phyloP scores from a whole-genome alignment of 2,888 invertebrate species.

The Tillus elongatus region DNA sequence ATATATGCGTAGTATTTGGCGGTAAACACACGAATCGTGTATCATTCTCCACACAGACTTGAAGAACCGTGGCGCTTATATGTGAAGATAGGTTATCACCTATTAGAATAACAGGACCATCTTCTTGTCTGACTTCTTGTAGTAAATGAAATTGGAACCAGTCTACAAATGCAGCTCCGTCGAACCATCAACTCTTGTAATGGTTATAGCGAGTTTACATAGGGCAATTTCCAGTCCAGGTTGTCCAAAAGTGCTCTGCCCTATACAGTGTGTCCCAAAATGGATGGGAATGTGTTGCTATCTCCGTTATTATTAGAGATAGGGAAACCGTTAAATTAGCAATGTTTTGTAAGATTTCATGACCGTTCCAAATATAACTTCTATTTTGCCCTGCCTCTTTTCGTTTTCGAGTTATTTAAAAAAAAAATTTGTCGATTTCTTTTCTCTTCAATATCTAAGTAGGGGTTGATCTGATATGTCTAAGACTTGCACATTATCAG shows the following conservation, averaged over 20 bases:
- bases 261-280: too few relatives aligned
- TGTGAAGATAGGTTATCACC: slow-evolving; percentile 30
- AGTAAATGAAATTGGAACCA: slow-evolving; percentile 24
- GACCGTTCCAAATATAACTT: too few relatives aligned
- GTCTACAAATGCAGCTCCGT: slow-evolving; percentile 21
- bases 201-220: slow-evolving; percentile 29
- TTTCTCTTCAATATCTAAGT: too few relatives aligned
- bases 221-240: slow-evolving; percentile 36
- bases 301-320: too few relatives aligned
- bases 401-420: too few relatives aligned
- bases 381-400: too few relatives aligned
- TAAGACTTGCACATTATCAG: too few relatives aligned
- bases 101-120: slow-evolving; percentile 27
- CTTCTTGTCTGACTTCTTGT: slow-evolving; percentile 22
- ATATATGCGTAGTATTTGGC: slow-evolving; percentile 29
- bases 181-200: slow-evolving; percentile 30
- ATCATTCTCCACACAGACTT: slow-evolving; percentile 28
- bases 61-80: slow-evolving; percentile 24
- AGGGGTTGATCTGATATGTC: too few relatives aligned
- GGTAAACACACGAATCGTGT: slow-evolving; percentile 32
- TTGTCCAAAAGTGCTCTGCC: slow-evolving; percentile 26
- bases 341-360: too few relatives aligned
- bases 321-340: too few relatives aligned
- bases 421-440: too few relatives aligned
- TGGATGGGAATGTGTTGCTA: too few relatives aligned